phyloP scores from a whole-genome alignment of 2,113 vertebrate genomes.

The Limanda limanda region DNA sequence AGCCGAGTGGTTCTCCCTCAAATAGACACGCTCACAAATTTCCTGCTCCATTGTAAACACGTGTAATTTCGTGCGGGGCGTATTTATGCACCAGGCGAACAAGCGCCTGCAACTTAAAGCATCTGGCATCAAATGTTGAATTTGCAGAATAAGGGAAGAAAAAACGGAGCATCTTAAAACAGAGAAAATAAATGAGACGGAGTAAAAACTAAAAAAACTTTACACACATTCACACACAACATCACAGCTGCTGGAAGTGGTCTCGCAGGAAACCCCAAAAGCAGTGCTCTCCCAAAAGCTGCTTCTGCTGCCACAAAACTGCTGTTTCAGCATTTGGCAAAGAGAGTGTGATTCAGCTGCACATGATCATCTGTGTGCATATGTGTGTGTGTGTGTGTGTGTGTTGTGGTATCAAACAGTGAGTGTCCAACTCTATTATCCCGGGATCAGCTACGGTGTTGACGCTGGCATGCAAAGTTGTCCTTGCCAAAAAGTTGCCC shows the following conservation, averaged over 20 bases:
- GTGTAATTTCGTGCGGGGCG: conserved; percentile 8
- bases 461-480: conserved; percentile 56
- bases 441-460: conserved; percentile 64
- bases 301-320: conserved; percentile 29
- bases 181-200: not conserved
- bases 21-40: conserved; percentile 44
- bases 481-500: conserved; percentile 58
- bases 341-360: conserved; percentile 37
- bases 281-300: conserved; percentile 18
- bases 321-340: conserved; percentile 53
- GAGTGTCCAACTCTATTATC: conserved; percentile 64
- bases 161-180: not conserved
- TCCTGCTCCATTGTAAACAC: conserved; percentile 34
- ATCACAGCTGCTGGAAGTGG: conserved; percentile 13
- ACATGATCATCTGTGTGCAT: conserved; percentile 14
- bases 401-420: conserved; percentile 38
- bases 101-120: not conserved
- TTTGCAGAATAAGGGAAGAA: not conserved
- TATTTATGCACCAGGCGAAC: conserved; percentile 11
- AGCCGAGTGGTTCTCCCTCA: conserved; percentile 18
- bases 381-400: conserved; percentile 33
- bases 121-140: not conserved
- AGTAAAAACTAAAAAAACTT: too few relatives aligned
- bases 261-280: conserved; percentile 37
- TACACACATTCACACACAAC: not conserved